These are phyloP conservation scores for Odontesthes bonariensis DNA, from an alignment of 2,113 vertebrate genomes.

Conservation along the genomic window DNA sequence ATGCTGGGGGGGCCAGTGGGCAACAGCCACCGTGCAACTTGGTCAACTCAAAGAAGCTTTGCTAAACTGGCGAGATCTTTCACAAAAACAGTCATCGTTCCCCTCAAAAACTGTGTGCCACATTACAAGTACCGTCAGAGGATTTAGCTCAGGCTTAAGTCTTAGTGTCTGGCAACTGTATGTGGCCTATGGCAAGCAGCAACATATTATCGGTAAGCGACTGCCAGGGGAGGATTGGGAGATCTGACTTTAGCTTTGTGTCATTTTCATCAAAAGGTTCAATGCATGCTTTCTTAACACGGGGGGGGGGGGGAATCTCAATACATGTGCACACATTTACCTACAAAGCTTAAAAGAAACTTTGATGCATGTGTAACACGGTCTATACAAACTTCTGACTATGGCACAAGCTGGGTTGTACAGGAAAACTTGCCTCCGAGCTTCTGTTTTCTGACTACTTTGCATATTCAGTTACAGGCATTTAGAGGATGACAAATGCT, in stretches of 20 bases:
- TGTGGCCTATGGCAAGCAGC: conserved; percentile 66
- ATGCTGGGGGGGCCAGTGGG: conserved; percentile 5
- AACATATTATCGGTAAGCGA: conserved; percentile 54
- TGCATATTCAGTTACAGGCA: conserved; percentile 50
- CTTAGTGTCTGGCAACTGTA: conserved; percentile 66
- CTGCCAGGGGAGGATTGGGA: conserved; percentile 53
- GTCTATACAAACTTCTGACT: conserved; percentile 17
- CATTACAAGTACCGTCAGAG: conserved; percentile 68
- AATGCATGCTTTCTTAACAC: conserved; percentile 45
- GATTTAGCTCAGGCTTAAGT: conserved; percentile 63
- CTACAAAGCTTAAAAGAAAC: not conserved
- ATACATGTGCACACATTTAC: conserved; percentile 27
- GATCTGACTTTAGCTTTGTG: conserved; percentile 55
- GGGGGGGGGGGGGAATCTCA: not conserved
- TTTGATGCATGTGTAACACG: conserved; percentile 28
- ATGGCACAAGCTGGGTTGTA: not conserved
- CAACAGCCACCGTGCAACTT: conserved; percentile 3
- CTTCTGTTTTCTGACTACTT: conserved; percentile 22
- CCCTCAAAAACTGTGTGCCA: conserved; percentile 61
- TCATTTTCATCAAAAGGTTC: conserved; percentile 46
- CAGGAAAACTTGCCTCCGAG: conserved; percentile 28
- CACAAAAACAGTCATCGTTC: conserved; percentile 57
- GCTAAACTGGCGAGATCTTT: conserved; percentile 54
- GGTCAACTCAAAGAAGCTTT: conserved; percentile 43
- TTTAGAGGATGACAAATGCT: conserved; percentile 35